Percentiles rank a stretch among this genome's conserved stretches.
Evolutionary conservation across 2,797 vertebrate species (phyloP).

Genomic region (Parauchenoglanis ngamensis): DNA sequence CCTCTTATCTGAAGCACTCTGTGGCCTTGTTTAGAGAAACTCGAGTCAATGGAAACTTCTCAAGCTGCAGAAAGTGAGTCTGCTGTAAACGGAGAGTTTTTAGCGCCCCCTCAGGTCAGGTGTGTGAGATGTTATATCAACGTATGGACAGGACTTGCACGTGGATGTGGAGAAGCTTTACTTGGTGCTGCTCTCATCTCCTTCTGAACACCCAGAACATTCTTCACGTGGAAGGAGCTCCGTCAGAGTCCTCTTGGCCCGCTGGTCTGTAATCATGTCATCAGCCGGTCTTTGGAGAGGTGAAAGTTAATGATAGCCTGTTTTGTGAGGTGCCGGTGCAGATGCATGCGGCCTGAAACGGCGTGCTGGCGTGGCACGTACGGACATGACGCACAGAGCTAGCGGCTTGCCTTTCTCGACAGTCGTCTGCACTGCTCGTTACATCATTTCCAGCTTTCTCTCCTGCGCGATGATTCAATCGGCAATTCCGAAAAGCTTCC

Average conservation of each 20-base stretch:
- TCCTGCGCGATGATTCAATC: background rate
- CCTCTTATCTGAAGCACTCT: background rate
- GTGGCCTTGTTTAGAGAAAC: background rate
- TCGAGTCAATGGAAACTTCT: slow-evolving; percentile 44
- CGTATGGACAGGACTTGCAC: slow-evolving; percentile 43
- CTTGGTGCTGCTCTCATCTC: slow-evolving; percentile 17
- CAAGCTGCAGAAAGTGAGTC: slow-evolving; percentile 47
- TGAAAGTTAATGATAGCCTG: slow-evolving; percentile 35
- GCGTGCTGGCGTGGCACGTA: slow-evolving; percentile 52
- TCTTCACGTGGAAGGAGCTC: background rate
- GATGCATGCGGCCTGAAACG: slow-evolving; percentile 7
- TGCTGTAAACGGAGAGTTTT: slow-evolving; percentile 50
- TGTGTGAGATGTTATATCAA: background rate
- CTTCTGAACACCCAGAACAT: background rate
- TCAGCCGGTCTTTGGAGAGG: slow-evolving; percentile 30
- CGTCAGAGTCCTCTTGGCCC: background rate
- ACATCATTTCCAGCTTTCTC: slow-evolving; percentile 8
- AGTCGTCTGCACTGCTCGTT: background rate
- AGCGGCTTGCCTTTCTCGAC: slow-evolving; percentile 29
- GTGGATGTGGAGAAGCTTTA: slow-evolving; percentile 41
- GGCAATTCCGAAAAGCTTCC: background rate
- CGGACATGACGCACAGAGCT: slow-evolving; percentile 13
- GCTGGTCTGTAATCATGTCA: slow-evolving; percentile 51
- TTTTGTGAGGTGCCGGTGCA: slow-evolving; percentile 22
- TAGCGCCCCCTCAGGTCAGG: background rate